phyloP scores from a whole-genome alignment of 2,113 vertebrate genomes.

The Laticauda laticaudata region DNA sequence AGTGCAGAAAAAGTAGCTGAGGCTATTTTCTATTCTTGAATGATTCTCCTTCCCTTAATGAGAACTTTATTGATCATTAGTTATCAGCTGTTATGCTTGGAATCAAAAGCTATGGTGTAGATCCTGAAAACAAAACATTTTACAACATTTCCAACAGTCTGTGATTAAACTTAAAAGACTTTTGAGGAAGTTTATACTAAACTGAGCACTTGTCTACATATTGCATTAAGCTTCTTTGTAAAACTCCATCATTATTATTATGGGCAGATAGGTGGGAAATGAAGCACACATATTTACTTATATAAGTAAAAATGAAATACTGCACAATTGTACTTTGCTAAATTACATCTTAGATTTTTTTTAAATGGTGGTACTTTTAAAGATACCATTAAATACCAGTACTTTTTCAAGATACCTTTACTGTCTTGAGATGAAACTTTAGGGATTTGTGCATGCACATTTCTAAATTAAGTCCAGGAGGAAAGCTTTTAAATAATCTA shows the following conservation, averaged over 20 bases:
- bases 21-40: background rate
- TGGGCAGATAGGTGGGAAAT: background rate
- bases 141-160: background rate
- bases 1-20: background rate
- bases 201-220: background rate
- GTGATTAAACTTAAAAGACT: background rate
- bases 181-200: background rate
- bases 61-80: background rate
- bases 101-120: background rate
- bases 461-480: background rate
- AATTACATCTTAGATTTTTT: background rate
- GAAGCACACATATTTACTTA: background rate
- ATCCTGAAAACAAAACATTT: background rate
- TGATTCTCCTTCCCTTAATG: background rate
- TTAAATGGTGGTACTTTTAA: background rate
- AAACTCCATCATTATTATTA: conserved; percentile 32
- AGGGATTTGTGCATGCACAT: background rate
- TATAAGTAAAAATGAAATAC: background rate
- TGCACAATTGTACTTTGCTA: background rate
- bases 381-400: background rate
- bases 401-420: background rate
- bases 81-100: background rate
- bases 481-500: background rate
- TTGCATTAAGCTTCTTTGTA: conserved; percentile 26
- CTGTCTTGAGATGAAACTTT: background rate